Conservation (phyloP, 2,888 invertebrate genomes). For the Oasisia sp. region DNA sequence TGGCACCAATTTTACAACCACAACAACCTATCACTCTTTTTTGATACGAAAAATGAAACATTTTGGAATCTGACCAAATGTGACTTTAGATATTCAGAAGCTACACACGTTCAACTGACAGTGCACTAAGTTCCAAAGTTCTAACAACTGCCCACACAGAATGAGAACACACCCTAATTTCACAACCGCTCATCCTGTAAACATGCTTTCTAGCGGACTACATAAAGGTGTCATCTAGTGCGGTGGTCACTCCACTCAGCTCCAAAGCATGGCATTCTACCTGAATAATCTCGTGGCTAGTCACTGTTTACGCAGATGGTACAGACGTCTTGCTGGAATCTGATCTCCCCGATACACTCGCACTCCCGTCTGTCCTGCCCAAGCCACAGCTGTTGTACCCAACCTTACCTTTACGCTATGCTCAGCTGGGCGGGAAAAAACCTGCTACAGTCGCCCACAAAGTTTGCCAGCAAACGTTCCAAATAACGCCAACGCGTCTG, state of each 20-base stretch:
- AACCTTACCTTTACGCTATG: not conserved
- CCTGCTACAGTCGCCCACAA: not conserved
- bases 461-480: not conserved
- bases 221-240: not conserved
- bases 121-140: not conserved
- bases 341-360: not conserved
- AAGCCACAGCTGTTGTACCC: not conserved
- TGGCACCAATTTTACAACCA: not conserved
- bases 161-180: not conserved
- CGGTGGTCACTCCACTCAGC: too few species aligned
- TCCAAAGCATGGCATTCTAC: not conserved
- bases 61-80: not conserved
- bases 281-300: not conserved
- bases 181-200: not conserved
- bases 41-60: not conserved
- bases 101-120: not conserved
- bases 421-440: not conserved
- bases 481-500: not conserved
- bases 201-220: not conserved
- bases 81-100: not conserved
- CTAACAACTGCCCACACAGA: not conserved
- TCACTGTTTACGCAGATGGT: constrained; percentile 8
- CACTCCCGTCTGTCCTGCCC: not conserved
- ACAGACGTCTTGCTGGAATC: not conserved
- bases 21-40: not conserved